Percentiles rank a stretch among this genome's conserved stretches.
These are phyloP conservation scores for Atlantisia rogersi DNA, from an alignment of 2,113 vertebrate genomes.

Conservation along the genomic window DNA sequence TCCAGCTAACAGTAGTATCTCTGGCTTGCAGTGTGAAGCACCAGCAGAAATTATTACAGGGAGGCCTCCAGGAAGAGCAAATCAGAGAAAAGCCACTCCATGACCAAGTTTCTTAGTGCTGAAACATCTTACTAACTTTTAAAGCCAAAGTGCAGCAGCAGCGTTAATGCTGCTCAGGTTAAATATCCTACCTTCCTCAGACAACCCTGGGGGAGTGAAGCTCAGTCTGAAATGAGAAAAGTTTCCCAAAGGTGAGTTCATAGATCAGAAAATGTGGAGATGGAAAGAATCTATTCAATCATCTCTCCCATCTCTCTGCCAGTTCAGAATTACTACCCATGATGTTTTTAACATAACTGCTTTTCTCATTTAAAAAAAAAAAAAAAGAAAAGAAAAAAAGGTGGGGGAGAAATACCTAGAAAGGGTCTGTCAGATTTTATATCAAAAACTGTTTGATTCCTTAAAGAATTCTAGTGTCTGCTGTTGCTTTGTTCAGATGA, in stretches of 20 bases:
- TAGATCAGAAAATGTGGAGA: slow-evolving; percentile 12
- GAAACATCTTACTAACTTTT: neutral
- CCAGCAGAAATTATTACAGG: neutral
- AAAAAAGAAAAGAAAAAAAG: too few species aligned
- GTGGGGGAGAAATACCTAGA: neutral
- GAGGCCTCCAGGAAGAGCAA: neutral
- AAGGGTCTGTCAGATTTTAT: neutral
- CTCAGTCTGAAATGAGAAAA: neutral
- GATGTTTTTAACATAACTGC: slow-evolving; percentile 50
- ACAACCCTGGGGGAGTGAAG: neutral
- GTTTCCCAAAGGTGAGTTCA: slow-evolving; percentile 54
- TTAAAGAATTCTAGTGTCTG: neutral
- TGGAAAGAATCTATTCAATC: slow-evolving; percentile 62
- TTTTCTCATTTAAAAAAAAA: slow-evolving; percentile 26
- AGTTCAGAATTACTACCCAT: slow-evolving; percentile 41
- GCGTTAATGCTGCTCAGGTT: neutral
- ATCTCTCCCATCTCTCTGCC: slow-evolving; percentile 36
- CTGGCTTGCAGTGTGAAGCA: neutral
- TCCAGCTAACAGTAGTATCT: neutral
- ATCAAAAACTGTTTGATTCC: neutral
- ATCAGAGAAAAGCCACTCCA: neutral
- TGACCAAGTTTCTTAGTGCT: neutral
- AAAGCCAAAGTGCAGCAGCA: neutral
- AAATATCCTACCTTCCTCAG: neutral
- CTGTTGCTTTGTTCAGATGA: neutral